phyloP scores from a whole-genome alignment of 2,888 invertebrate species.

The Agelastica alni region DNA sequence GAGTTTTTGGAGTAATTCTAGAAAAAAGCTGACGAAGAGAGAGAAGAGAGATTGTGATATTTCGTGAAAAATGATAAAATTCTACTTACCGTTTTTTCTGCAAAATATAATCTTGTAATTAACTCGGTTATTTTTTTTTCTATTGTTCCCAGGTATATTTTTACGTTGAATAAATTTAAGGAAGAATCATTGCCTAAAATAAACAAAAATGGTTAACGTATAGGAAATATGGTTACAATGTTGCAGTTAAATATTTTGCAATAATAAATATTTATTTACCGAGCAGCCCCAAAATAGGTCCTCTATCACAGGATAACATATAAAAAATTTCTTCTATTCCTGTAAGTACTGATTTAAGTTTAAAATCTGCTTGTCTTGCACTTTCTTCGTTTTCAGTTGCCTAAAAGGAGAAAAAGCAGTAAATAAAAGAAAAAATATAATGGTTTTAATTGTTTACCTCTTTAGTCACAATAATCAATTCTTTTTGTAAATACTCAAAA shows the following conservation, averaged over 20 bases:
- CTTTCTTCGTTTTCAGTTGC: constrained; percentile 36
- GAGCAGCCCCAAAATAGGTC: constrained; percentile 72
- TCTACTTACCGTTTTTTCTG: constrained; percentile 46
- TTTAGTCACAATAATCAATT: constrained; percentile 59
- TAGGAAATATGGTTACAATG: too few relatives aligned
- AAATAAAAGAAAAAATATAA: background rate
- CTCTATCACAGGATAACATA: constrained; percentile 72
- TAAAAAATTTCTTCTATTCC: constrained; percentile 57
- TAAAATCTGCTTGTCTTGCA: constrained; percentile 43
- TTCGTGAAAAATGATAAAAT: too few relatives aligned
- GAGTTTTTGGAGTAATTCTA: background rate
- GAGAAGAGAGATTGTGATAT: too few relatives aligned
- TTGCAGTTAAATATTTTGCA: too few relatives aligned
- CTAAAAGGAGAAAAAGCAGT: constrained; percentile 25
- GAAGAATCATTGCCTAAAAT: constrained; percentile 65
- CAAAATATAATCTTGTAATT: constrained; percentile 61
- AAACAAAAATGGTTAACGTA: too few relatives aligned
- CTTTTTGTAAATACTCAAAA: constrained; percentile 60
- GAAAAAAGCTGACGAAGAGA: too few relatives aligned
- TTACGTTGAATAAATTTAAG: constrained; percentile 76
- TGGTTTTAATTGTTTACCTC: constrained; percentile 47
- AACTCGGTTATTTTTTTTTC: constrained; percentile 74
- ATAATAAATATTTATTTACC: too few relatives aligned
- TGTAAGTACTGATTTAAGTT: constrained; percentile 35
- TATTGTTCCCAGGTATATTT: constrained; percentile 81